Conservation (phyloP, 1,140 invertebrate species). For the Anastrepha obliqua region DNA sequence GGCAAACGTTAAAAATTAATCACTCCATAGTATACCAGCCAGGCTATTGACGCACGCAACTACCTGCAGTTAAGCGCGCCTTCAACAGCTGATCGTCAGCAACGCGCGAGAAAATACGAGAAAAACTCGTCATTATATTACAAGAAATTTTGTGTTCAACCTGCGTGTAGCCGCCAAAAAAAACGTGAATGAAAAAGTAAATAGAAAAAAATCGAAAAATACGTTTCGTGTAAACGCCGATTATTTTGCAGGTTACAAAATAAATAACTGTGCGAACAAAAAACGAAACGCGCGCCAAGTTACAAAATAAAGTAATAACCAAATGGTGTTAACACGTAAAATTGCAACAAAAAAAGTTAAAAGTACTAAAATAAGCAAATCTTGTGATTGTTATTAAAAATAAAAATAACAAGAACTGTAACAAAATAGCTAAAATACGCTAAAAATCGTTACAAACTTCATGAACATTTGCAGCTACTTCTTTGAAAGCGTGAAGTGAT, state of each 20-base stretch:
- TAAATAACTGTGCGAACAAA: neutral
- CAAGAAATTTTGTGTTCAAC: neutral
- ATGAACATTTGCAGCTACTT: no score
- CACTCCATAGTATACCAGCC: neutral
- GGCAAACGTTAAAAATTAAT: neutral
- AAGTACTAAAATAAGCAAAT: neutral
- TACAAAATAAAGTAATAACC: neutral
- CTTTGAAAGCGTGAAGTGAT: no score
- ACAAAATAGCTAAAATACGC: neutral
- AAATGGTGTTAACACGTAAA: neutral
- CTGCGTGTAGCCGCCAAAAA: neutral
- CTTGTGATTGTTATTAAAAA: neutral
- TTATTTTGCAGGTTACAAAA: slow-evolving; percentile 3
- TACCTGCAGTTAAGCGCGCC: neutral
- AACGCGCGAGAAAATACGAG: neutral
- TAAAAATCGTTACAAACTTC: no score
- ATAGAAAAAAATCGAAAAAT: neutral
- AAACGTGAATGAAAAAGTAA: neutral
- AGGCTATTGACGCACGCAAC: slow-evolving; percentile 10
- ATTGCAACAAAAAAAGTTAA: neutral
- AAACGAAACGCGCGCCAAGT: neutral
- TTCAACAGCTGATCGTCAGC: neutral
- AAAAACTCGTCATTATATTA: neutral
- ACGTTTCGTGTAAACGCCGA: neutral
- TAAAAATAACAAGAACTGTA: neutral